Evolutionary conservation across 2,888 invertebrate genomes (phyloP).

Genomic region (Meta bourneti): DNA sequence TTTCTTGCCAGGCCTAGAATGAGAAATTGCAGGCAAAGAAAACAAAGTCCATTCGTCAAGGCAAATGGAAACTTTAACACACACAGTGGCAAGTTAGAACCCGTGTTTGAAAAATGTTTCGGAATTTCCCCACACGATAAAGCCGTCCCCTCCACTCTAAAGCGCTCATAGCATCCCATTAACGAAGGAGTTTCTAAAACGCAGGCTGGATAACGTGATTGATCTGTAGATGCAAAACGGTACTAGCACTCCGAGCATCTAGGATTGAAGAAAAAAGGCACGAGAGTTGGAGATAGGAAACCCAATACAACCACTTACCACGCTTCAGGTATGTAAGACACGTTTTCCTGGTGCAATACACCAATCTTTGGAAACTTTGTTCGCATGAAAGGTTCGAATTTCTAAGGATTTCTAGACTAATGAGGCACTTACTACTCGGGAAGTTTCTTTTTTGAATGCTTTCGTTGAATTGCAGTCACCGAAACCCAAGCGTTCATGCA

Average conservation of each 20-base stretch:
- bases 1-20: not conserved
- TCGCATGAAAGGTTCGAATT: conserved; percentile 48
- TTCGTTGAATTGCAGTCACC: not conserved
- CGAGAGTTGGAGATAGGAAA: not conserved
- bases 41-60: not conserved
- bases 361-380: conserved; percentile 37
- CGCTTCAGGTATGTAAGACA: conserved; percentile 34
- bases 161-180: not conserved
- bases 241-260: not conserved
- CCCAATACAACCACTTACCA: conserved; percentile 8
- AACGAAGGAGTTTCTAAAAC: not conserved
- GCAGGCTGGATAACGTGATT: not conserved
- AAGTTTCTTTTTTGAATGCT: conserved; percentile 14
- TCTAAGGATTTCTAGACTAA: conserved; percentile 35
- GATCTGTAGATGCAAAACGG: not conserved
- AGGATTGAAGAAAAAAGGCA: not conserved
- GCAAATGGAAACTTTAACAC: not conserved
- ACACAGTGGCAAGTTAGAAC: not conserved
- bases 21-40: not conserved
- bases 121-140: not conserved
- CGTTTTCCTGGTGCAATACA: conserved; percentile 38
- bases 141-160: not conserved
- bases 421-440: conserved; percentile 11
- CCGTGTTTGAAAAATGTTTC: not conserved
- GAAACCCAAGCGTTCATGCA: not conserved